A percentile compares a stretch with the other conserved stretches of the same genome.
Evolutionary conservation across 2,113 vertebrate genomes (phyloP).

Genomic region (Mellivora capensis): DNA sequence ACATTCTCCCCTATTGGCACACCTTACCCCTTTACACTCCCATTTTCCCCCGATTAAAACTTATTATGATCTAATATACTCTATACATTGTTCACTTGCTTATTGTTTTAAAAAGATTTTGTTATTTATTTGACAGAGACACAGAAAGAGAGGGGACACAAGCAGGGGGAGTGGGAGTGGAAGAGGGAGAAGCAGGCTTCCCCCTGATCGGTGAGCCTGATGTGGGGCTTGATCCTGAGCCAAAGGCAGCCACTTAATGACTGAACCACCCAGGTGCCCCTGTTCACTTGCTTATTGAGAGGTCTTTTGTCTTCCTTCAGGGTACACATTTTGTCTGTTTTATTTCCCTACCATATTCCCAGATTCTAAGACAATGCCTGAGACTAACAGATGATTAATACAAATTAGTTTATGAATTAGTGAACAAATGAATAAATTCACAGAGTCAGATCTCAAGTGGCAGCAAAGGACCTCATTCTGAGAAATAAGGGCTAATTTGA

Average conservation of each 20-base stretch:
- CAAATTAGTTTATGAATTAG: neutral
- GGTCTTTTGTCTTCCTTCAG: neutral
- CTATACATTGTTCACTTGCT: neutral
- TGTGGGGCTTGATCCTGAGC: too few species aligned
- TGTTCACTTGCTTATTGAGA: neutral
- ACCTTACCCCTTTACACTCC: neutral
- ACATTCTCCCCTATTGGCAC: neutral
- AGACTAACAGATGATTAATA: neutral
- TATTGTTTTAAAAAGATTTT: too few species aligned
- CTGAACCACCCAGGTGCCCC: too few species aligned
- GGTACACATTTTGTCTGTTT: neutral
- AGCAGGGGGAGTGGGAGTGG: too few species aligned
- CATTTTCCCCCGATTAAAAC: neutral
- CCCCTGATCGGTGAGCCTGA: too few species aligned
- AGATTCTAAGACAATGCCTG: neutral
- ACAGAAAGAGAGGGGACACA: too few species aligned
- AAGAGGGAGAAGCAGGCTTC: too few species aligned
- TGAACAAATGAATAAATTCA: neutral
- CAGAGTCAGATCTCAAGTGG: neutral
- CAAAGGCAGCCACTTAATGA: too few species aligned
- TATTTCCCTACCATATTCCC: neutral
- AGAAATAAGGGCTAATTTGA: neutral
- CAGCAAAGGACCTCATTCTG: neutral
- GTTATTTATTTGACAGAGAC: too few species aligned
- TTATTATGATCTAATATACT: neutral